These are phyloP conservation scores for Epicauta chinensis DNA, from an alignment of 1,140 invertebrate genomes.

Conservation along the genomic window DNA sequence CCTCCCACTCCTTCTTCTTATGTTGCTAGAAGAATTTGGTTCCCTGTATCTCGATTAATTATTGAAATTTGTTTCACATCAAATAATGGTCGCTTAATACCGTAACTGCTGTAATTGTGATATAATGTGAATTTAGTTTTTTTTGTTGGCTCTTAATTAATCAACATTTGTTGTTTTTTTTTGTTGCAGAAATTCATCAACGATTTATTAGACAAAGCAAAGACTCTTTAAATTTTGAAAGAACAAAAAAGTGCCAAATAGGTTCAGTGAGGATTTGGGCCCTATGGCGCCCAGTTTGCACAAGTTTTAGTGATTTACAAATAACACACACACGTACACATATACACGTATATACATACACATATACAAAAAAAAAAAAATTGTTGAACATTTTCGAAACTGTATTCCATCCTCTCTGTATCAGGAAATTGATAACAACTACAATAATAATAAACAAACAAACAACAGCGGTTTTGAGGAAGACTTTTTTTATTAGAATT, in stretches of 20 bases:
- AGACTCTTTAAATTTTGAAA: conserved; percentile 62
- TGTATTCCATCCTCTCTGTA: conserved; percentile 16
- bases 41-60: no score
- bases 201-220: conserved; percentile 81
- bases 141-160: no score
- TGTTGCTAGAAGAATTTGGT: no score
- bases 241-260: conserved; percentile 37
- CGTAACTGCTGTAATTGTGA: no score
- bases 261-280: conserved; percentile 30
- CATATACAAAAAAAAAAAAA: no score
- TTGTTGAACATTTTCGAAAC: conserved; percentile 4
- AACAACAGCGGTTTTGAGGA: not conserved
- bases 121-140: no score
- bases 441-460: not conserved
- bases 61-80: no score
- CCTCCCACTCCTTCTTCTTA: no score
- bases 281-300: conserved; percentile 30
- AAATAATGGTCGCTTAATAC: no score
- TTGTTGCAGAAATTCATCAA: conserved; percentile 80
- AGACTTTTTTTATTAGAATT: no score
- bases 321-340: not conserved
- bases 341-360: no score
- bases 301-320: conserved; percentile 27
- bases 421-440: conserved; percentile 1
- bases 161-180: no score